These are phyloP conservation scores for Desmophyllum pertusum DNA, from an alignment of 92 coral and sea anemone species.

Conservation along the genomic window DNA sequence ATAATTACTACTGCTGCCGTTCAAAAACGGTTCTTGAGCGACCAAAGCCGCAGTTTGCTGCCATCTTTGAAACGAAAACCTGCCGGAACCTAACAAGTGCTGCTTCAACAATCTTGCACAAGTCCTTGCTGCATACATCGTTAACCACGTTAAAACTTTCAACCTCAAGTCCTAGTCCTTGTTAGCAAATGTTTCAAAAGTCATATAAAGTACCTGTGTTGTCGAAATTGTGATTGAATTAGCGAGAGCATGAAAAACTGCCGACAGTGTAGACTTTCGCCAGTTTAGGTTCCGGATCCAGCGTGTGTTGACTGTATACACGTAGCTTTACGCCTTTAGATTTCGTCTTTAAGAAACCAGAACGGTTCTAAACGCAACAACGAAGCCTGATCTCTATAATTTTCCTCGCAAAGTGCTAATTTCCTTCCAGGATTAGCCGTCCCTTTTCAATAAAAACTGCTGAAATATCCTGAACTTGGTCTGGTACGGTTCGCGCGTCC, in stretches of 20 bases:
- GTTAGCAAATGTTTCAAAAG: constrained; percentile 67
- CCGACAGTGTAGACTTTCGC: constrained; percentile 39
- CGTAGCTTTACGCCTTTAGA: not conserved
- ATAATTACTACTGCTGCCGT: constrained; percentile 93
- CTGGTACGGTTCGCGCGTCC: not conserved
- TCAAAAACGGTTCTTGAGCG: constrained; percentile 93
- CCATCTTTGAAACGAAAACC: constrained; percentile 47
- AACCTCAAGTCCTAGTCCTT: constrained; percentile 78
- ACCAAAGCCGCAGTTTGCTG: constrained; percentile 86
- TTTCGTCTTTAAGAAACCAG: constrained; percentile 9
- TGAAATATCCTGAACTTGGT: not conserved
- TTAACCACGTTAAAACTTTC: constrained; percentile 9
- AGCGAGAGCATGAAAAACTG: constrained; percentile 74
- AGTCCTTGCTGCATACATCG: constrained; percentile 79
- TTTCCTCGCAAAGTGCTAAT: not conserved
- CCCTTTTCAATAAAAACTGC: constrained; percentile 1
- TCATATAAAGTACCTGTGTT: constrained; percentile 79
- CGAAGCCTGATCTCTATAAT: not conserved
- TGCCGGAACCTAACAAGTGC: constrained; percentile 57
- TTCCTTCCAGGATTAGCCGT: constrained; percentile 3
- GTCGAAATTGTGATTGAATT: constrained; percentile 51
- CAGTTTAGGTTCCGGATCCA: constrained; percentile 71
- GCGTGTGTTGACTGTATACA: constrained; percentile 11
- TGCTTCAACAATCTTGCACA: constrained; percentile 46
- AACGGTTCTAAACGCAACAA: not conserved